A percentile compares a stretch with the other conserved stretches of the same genome.
These are phyloP conservation scores for Hylia prasina DNA, from an alignment of 2,113 vertebrate genomes.

Conservation along the genomic window DNA sequence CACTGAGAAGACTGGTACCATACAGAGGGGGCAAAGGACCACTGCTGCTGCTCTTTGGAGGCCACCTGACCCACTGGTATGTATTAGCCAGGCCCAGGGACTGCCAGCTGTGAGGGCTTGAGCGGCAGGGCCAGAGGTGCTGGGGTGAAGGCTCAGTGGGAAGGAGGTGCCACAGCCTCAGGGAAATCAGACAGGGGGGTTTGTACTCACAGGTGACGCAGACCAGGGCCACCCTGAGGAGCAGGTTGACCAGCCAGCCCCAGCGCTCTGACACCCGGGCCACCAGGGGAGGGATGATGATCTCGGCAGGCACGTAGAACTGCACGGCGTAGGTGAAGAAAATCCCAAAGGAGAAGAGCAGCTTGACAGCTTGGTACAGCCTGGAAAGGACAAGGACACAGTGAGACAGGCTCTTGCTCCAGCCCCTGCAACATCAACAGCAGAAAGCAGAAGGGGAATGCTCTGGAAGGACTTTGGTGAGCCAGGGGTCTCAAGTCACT, in stretches of 20 bases:
- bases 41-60: neutral
- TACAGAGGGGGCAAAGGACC: neutral
- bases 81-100: neutral
- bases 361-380: constrained; percentile 92
- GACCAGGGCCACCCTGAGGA: constrained; percentile 79
- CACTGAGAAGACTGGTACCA: neutral
- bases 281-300: constrained; percentile 79
- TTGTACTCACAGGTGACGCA: constrained; percentile 87
- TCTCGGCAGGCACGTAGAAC: constrained; percentile 95
- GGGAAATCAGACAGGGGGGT: neutral
- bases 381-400: constrained; percentile 54
- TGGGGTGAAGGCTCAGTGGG: neutral
- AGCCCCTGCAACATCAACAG: neutral
- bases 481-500: neutral
- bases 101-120: neutral
- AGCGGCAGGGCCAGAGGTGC: neutral
- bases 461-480: neutral
- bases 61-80: neutral
- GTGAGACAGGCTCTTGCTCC: neutral
- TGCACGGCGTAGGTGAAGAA: constrained; percentile 93
- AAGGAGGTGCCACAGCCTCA: neutral
- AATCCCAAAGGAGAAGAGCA: constrained; percentile 92
- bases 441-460: neutral
- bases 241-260: constrained; percentile 73
- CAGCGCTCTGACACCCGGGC: constrained; percentile 74